phyloP scores from a whole-genome alignment of 2,113 vertebrate genomes.

The Antechinus flavipes region DNA sequence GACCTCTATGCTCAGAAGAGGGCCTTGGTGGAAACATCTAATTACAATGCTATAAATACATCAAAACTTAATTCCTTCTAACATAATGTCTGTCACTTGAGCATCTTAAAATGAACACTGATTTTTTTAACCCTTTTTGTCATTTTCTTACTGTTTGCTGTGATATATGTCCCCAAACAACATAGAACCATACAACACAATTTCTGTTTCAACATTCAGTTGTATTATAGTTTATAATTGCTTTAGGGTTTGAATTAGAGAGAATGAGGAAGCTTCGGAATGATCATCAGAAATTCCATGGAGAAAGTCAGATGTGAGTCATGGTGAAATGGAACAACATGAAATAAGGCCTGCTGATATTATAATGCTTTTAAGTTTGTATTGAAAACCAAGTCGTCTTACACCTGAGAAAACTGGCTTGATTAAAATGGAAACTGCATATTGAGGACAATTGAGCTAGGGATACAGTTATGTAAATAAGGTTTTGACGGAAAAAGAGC shows the following conservation, averaged over 20 bases:
- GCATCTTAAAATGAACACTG: neutral
- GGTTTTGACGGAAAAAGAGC: neutral
- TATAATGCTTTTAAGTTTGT: neutral
- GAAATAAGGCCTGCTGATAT: neutral
- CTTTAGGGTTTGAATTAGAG: neutral
- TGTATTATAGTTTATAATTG: neutral
- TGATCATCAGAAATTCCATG: neutral
- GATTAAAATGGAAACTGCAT: neutral
- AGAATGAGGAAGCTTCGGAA: neutral
- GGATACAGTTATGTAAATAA: neutral
- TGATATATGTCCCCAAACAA: neutral
- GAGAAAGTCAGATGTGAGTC: neutral
- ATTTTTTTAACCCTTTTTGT: neutral
- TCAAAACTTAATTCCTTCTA: neutral
- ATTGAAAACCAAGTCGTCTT: neutral
- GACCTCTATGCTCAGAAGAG: neutral
- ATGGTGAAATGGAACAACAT: neutral
- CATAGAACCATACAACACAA: neutral
- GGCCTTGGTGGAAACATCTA: neutral
- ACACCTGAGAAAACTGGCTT: neutral
- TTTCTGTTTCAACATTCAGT: neutral
- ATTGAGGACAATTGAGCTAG: neutral
- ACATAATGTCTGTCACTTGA: neutral
- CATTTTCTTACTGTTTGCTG: neutral
- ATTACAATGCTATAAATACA: neutral